Evolutionary conservation across 2,113 vertebrate genomes (phyloP).

Genomic region (Silurus glanis): DNA sequence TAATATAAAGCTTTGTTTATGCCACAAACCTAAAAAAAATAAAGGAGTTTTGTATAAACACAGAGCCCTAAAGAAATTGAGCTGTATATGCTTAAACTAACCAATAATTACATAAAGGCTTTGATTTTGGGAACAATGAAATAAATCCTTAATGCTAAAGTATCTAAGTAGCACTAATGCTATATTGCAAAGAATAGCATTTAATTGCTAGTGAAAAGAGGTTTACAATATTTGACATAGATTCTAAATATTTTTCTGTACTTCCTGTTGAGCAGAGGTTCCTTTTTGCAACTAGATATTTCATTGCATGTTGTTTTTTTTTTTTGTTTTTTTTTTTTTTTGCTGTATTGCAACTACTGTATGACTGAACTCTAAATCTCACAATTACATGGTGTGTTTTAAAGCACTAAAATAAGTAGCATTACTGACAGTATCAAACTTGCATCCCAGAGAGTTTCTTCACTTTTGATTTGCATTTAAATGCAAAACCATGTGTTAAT

Average conservation of each 20-base stretch:
- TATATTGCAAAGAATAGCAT: background rate
- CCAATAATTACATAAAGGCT: background rate
- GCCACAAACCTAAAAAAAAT: background rate
- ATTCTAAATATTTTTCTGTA: background rate
- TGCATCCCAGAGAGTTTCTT: constrained; percentile 22
- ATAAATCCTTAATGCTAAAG: background rate
- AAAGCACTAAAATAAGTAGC: constrained; percentile 5
- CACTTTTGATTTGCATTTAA: constrained; percentile 43
- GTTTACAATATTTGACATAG: background rate
- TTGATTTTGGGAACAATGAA: background rate
- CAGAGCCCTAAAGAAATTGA: background rate
- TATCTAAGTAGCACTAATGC: background rate
- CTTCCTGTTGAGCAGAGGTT: background rate
- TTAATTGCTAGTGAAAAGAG: background rate
- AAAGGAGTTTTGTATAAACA: background rate
- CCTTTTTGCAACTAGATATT: background rate
- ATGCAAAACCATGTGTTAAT: constrained; percentile 30
- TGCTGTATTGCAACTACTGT: background rate
- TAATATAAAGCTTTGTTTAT: background rate
- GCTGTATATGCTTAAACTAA: background rate
- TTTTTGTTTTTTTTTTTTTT: background rate
- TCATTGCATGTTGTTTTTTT: background rate
- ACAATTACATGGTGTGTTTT: constrained; percentile 8
- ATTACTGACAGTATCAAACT: background rate
- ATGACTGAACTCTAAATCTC: background rate